These are phyloP conservation scores for Tolypeutes matacus DNA, from an alignment of 2,797 vertebrate species.

Conservation along the genomic window DNA sequence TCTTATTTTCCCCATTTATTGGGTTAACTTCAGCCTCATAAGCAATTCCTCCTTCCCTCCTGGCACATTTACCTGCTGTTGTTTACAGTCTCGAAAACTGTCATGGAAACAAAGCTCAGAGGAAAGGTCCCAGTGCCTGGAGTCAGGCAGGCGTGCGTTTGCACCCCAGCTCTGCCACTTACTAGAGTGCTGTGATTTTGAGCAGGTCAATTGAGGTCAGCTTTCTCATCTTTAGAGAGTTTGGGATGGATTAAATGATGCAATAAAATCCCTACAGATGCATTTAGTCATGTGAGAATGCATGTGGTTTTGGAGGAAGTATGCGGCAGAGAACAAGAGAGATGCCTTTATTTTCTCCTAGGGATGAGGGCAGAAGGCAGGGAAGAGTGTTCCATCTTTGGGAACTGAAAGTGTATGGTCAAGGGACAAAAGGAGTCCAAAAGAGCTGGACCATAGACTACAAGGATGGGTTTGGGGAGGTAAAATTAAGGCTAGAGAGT, in stretches of 20 bases:
- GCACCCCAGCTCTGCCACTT: neutral
- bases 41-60: neutral
- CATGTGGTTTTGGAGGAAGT: neutral
- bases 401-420: neutral
- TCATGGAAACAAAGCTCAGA: neutral
- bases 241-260: neutral
- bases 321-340: neutral
- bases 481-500: neutral
- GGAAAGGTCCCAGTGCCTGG: neutral
- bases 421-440: neutral
- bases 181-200: neutral
- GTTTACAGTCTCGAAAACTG: neutral
- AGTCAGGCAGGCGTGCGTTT: neutral
- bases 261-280: neutral
- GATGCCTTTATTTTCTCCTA: neutral
- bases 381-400: neutral
- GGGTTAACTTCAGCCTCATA: slow-evolving; percentile 57
- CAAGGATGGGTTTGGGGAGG: no score
- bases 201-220: neutral
- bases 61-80: neutral
- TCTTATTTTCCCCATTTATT: neutral
- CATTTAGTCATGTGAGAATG: neutral
- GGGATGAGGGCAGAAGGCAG: neutral
- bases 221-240: neutral
- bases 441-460: neutral